Evolutionary conservation across 2,888 invertebrate genomes (phyloP).

Genomic region (Poecilobothrus nobilitatus): DNA sequence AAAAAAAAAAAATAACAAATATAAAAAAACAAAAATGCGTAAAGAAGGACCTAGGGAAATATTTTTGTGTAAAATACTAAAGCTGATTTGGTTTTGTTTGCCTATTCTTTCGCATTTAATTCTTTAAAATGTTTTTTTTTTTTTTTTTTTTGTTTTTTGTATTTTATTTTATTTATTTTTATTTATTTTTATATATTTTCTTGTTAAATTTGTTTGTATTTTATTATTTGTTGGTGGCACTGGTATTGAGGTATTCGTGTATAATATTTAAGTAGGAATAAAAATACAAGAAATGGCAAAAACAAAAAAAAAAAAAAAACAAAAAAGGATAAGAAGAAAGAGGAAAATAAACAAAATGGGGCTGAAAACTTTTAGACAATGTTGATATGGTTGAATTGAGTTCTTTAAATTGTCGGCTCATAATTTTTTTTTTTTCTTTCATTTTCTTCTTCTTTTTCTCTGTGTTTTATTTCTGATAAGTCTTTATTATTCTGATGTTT

Average conservation of each 20-base stretch:
- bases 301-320: too few species aligned
- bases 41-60: background rate
- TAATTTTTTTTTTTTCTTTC: background rate
- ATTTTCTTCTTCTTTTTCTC: too few species aligned
- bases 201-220: background rate
- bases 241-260: background rate
- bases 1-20: too few species aligned
- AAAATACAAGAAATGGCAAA: background rate
- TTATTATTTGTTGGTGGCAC: background rate
- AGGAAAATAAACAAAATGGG: background rate
- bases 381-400: background rate
- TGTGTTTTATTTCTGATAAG: too few species aligned
- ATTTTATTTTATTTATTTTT: background rate
- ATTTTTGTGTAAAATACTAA: background rate
- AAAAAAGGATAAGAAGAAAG: background rate
- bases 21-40: background rate
- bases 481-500: too few species aligned
- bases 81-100: background rate
- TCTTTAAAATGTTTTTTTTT: too few species aligned
- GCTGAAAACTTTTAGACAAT: slow-evolving; percentile 4
- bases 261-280: too few species aligned
- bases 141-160: background rate
- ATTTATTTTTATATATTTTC: background rate
- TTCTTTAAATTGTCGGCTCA: background rate
- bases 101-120: background rate